A percentile compares a stretch with the other conserved stretches of the same genome.
These are phyloP conservation scores for Noctilio leporinus DNA, from an alignment of 2,113 vertebrate species.

Conservation along the genomic window DNA sequence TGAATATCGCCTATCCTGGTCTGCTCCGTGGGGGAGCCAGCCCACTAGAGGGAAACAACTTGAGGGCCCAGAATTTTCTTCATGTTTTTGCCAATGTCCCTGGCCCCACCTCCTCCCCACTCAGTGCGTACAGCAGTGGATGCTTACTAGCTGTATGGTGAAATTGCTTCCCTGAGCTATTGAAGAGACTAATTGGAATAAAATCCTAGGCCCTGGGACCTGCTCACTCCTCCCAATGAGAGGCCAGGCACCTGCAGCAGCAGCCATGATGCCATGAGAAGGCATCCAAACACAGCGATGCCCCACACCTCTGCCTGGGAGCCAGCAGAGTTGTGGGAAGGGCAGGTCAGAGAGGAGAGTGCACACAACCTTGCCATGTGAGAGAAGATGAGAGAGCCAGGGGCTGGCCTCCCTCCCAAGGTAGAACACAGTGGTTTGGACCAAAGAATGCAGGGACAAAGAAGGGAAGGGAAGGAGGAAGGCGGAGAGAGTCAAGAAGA, in stretches of 20 bases:
- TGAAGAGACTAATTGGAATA: background rate
- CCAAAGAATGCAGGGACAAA: background rate
- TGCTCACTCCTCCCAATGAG: background rate
- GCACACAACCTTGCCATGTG: background rate
- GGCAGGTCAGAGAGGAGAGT: background rate
- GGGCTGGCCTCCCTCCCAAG: background rate
- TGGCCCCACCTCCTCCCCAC: background rate
- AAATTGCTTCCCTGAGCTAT: background rate
- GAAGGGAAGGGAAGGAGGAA: background rate
- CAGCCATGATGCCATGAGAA: background rate
- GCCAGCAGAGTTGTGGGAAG: too few species aligned
- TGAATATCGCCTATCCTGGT: background rate
- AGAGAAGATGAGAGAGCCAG: background rate
- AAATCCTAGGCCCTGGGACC: background rate
- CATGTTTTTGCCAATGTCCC: background rate
- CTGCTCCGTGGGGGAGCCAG: background rate
- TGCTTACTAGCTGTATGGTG: background rate
- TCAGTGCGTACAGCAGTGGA: background rate
- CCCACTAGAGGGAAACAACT: background rate
- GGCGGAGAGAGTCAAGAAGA: background rate
- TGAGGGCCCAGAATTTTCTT: background rate
- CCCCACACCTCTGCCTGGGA: background rate
- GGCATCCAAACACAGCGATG: background rate
- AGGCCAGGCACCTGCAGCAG: background rate
- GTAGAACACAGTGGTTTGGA: background rate